Evolutionary conservation across 2,888 invertebrate species (phyloP), one percentile per base, ranked within the genome.

Genomic region (Platerodrilus igneus): DNA sequence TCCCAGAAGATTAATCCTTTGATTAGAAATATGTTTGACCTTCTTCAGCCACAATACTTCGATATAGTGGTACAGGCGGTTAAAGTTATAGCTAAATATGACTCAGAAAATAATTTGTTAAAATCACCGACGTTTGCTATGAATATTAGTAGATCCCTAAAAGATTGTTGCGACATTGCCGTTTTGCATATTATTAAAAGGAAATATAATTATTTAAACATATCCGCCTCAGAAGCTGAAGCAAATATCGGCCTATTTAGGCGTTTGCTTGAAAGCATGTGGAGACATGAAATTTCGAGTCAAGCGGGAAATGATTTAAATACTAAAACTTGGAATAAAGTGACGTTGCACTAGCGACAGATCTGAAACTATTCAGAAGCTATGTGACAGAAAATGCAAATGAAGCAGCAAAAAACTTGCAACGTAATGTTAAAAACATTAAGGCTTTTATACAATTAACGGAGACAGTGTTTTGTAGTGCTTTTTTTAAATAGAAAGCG

Each of bases 251-350:
- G 36, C 25, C 35, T 41, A 9, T 18, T 45, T 17, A 45, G 31
- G n/a, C 33, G 30, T 14, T 22, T 47, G 14, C 13, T 50, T 13
- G 27, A 35, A 11, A 5, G 31, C 8, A 36, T 42, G n/a, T 47
- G 45, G 50, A 30, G 29, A 16, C 45, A 13, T 45, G 50, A 50
- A n/a, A 29, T 50, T 20, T 47, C 41, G 5, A 27, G 10, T 10
- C 30, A 43, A 25, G 40, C 40, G 3, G 31, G 37, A 2, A 35
- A 26, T 17, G 31, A 40, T 29, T 19, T 46, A n/a, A 39, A 37
- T 17, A 16, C 40, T 7, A 37, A 48, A n/a, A 48, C 35, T 20
- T 45, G 37, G 44, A 47, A 45, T 14, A 45, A 47, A 35, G 13
- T 45, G 4, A 36, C 39, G 22, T 45, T 8, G 44, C 47, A 26